Percentiles rank a stretch among this genome's conserved stretches.
Evolutionary conservation across 2,113 vertebrate species (phyloP).

Genomic region (Montifringilla adamsi): DNA sequence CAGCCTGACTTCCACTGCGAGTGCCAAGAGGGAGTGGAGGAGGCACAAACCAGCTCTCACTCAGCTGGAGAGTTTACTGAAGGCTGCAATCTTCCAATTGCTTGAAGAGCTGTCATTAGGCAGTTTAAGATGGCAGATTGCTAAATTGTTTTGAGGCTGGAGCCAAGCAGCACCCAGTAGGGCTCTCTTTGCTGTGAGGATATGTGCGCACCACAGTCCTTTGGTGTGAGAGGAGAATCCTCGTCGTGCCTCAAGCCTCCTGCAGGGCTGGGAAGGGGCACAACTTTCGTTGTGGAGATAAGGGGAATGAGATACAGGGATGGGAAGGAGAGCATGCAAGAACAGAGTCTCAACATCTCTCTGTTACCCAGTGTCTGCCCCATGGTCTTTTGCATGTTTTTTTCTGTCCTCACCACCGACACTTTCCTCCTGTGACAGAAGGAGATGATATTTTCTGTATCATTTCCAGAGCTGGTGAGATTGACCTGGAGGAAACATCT

Average conservation of each 20-base stretch:
- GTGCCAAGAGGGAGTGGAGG: neutral
- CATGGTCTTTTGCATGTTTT: accelerated
- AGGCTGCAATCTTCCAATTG: constrained; percentile 56
- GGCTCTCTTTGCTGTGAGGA: neutral
- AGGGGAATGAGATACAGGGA: neutral
- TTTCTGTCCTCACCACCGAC: accelerated
- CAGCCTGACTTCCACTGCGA: neutral
- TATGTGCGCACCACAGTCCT: accelerated
- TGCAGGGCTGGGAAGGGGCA: neutral
- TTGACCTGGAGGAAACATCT: neutral
- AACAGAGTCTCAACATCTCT: neutral
- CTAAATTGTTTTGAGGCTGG: constrained; percentile 21
- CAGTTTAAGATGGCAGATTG: constrained; percentile 53
- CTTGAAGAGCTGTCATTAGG: constrained; percentile 57
- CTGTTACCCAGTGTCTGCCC: neutral
- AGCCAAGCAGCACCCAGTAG: constrained; percentile 3
- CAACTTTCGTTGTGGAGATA: neutral
- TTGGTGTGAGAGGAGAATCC: neutral
- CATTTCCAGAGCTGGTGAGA: neutral
- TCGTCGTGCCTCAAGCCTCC: neutral
- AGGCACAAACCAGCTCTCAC: neutral
- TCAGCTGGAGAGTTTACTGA: constrained; percentile 45
- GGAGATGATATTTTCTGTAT: neutral
- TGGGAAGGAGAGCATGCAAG: neutral
- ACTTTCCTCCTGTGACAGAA: neutral